Evolutionary conservation across 1,140 invertebrate species (phyloP).

Genomic region (Caenorhabditis elegans): WBcel235 BX284605.5:1856001-1856500

Average conservation of each 20-base stretch:
- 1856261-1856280: not conserved
- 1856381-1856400: not conserved
- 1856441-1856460: too few species aligned
- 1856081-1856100: too few species aligned
- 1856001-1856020: too few species aligned
- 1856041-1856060: too few species aligned
- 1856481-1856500: conserved; percentile 8
- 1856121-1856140: not conserved
- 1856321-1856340: too few species aligned
- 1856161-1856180: conserved; percentile 46
- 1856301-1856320: not conserved
- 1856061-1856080: too few species aligned
- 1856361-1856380: too few species aligned
- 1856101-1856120: too few species aligned
- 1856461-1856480: not conserved
- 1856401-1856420: not conserved
- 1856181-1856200: conserved; percentile 43
- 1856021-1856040: too few species aligned
- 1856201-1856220: conserved; percentile 12
- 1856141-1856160: conserved; percentile 38
- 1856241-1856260: conserved; percentile 8
- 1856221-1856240: not conserved
- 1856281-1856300: not conserved
- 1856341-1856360: too few species aligned
- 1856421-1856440: too few species aligned